Conservation (phyloP, 2,797 vertebrate genomes). For the Balearica regulorum region DNA sequence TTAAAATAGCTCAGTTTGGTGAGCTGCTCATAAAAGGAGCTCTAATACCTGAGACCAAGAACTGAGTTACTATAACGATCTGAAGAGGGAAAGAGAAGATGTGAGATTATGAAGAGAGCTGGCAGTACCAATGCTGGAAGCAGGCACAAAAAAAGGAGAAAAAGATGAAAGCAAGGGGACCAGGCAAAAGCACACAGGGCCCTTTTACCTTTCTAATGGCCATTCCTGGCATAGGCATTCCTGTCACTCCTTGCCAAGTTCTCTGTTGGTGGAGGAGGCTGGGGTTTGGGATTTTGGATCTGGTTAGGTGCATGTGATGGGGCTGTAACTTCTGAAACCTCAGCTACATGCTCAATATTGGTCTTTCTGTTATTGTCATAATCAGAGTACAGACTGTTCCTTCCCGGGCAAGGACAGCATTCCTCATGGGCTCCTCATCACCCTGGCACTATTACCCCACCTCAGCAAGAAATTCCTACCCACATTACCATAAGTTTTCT, state of each 20-base stretch:
- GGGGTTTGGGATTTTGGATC: background rate
- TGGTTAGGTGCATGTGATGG: background rate
- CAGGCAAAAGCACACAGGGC: background rate
- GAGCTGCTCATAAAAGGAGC: background rate
- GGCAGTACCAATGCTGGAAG: background rate
- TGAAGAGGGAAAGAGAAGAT: background rate
- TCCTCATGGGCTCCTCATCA: constrained; percentile 13
- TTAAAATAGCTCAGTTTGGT: background rate
- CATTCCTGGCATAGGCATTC: background rate
- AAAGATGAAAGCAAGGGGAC: background rate
- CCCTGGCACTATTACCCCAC: background rate
- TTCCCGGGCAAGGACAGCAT: background rate
- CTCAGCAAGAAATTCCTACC: constrained; percentile 6
- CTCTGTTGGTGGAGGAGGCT: background rate
- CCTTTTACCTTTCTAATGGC: background rate
- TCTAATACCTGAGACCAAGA: background rate
- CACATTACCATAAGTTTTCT: background rate
- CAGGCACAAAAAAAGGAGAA: background rate
- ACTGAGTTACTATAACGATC: background rate
- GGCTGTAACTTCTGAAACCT: background rate
- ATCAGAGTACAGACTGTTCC: constrained; percentile 22
- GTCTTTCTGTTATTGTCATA: background rate
- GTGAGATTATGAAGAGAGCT: background rate
- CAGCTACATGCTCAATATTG: background rate
- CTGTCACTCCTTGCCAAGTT: background rate